These are phyloP conservation scores for Anarhynchus alexandrinus DNA, from an alignment of 2,113 vertebrate genomes.

Conservation along the genomic window DNA sequence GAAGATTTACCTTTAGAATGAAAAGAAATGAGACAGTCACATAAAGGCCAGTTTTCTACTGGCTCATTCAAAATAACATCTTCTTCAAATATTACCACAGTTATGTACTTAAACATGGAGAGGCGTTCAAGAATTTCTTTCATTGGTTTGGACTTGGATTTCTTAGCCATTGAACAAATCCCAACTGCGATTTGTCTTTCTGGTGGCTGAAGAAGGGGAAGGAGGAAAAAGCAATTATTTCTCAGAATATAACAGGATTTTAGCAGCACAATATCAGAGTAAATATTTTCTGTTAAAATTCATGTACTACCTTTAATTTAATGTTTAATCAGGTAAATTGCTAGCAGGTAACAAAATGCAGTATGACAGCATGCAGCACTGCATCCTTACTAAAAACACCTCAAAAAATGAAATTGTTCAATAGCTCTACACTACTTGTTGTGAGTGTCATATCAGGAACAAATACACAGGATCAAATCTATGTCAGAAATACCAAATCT, in stretches of 20 bases:
- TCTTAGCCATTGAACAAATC: constrained; percentile 92
- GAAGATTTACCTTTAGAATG: constrained; percentile 86
- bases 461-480: neutral
- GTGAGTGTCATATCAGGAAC: neutral
- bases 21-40: constrained; percentile 92
- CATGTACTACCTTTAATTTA: fast-evolving
- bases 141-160: constrained; percentile 92
- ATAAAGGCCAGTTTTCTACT: constrained; percentile 89
- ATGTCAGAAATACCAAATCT: neutral
- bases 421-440: neutral
- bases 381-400: neutral
- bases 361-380: fast-evolving
- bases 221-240: neutral
- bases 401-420: neutral
- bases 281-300: neutral
- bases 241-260: neutral
- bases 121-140: constrained; percentile 90
- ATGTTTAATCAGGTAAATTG: neutral
- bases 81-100: constrained; percentile 87
- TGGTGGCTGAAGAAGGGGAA: constrained; percentile 76
- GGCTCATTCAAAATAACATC: constrained; percentile 86
- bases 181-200: constrained; percentile 90
- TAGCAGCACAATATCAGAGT: neutral
- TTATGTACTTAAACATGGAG: constrained; percentile 90
- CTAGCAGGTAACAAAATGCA: neutral